phyloP scores from a whole-genome alignment of 2,797 vertebrate species.

The Carduelis carduelis region DNA sequence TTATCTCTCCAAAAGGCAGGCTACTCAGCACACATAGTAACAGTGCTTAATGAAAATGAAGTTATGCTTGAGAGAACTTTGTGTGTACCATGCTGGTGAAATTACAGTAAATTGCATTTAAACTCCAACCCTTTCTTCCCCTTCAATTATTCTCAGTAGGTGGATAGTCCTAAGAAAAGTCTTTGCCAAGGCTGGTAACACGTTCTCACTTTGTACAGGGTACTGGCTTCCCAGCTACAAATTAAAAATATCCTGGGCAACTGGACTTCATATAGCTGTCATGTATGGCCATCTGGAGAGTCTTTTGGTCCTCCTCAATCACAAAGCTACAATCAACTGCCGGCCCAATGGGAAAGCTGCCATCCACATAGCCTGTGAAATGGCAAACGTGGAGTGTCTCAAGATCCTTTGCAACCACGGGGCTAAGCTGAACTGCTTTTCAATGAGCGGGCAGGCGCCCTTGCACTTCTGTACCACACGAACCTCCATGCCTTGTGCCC shows the following conservation, averaged over 20 bases:
- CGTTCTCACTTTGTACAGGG: slow-evolving; percentile 71
- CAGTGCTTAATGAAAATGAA: not conserved
- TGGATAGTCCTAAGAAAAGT: not conserved
- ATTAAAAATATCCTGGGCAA: slow-evolving; percentile 93
- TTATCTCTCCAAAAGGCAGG: not conserved
- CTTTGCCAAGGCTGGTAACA: not conserved
- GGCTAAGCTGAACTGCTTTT: slow-evolving; percentile 85
- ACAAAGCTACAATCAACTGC: slow-evolving; percentile 87
- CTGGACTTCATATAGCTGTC: slow-evolving; percentile 89
- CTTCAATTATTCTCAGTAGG: not conserved
- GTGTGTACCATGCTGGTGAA: not conserved
- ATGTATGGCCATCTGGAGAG: slow-evolving; percentile 88
- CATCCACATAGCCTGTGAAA: slow-evolving; percentile 89
- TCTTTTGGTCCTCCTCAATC: slow-evolving; percentile 82
- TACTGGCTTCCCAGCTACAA: slow-evolving; percentile 95
- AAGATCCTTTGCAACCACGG: slow-evolving; percentile 83
- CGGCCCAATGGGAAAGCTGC: slow-evolving; percentile 95
- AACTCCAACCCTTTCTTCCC: not conserved
- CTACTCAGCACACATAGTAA: not conserved
- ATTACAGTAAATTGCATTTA: not conserved
- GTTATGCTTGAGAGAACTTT: not conserved
- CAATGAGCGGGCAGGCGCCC: slow-evolving; percentile 87
- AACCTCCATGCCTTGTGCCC: slow-evolving; percentile 86
- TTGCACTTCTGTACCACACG: slow-evolving; percentile 88
- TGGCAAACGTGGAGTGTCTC: slow-evolving; percentile 82